Evolutionary conservation across 1,140 invertebrate genomes (phyloP).

Genomic region (Calliphora vicina): DNA sequence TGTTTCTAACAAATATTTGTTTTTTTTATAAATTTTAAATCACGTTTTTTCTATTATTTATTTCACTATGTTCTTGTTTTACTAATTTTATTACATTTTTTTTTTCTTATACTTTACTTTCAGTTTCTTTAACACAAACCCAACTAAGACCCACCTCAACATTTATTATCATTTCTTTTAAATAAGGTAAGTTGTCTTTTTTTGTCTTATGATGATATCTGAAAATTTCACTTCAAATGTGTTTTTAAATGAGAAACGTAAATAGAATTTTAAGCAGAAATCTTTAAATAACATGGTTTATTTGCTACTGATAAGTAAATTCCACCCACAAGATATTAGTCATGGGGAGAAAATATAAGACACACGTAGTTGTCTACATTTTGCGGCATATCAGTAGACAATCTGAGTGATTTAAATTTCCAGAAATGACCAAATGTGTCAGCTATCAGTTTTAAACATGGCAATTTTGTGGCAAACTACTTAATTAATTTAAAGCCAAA

Average conservation of each 20-base stretch:
- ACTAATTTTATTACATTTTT: conserved; percentile 9
- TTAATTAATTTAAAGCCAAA: not conserved
- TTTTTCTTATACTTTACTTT: not conserved
- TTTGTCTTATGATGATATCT: too few relatives aligned
- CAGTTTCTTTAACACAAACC: not conserved
- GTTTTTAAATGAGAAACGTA: not conserved
- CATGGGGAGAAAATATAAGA: not conserved
- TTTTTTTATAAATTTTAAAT: not conserved
- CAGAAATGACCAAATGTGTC: too few relatives aligned
- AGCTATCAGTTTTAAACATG: not conserved
- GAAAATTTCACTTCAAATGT: conserved; percentile 5
- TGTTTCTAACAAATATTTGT: too few relatives aligned
- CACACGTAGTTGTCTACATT: not conserved
- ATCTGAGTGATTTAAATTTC: not conserved
- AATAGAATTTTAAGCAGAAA: conserved; percentile 10
- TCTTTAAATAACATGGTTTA: not conserved
- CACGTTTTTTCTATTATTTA: not conserved
- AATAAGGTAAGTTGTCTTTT: conserved; percentile 12
- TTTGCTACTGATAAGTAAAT: not conserved
- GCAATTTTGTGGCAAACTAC: not conserved
- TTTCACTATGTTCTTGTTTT: not conserved
- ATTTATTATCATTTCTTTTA: conserved; percentile 12
- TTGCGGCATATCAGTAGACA: not conserved
- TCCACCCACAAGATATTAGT: not conserved
- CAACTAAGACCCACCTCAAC: conserved; percentile 22